phyloP scores from a whole-genome alignment of 2,113 vertebrate genomes.

The Megaleporinus macrocephalus region DNA sequence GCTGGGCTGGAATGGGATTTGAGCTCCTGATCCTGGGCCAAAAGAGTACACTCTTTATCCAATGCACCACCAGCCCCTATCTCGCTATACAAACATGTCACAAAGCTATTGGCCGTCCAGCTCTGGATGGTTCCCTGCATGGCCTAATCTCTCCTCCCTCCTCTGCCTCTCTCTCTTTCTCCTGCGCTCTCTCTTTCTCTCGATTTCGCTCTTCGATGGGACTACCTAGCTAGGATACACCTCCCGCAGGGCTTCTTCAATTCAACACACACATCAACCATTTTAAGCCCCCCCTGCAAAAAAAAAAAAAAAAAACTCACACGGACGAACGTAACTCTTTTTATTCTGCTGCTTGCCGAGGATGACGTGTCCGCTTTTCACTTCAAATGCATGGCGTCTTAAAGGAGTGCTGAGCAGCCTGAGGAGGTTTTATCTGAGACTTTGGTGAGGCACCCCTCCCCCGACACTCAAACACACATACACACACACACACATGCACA shows the following conservation, averaged over 20 bases:
- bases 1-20: background rate
- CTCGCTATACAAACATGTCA: constrained; percentile 28
- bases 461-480: background rate
- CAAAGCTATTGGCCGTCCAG: background rate
- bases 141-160: constrained; percentile 3
- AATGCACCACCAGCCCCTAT: constrained; percentile 15
- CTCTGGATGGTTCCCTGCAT: background rate
- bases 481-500: constrained; percentile 2
- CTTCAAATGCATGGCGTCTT: background rate
- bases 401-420: constrained; percentile 5
- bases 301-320: background rate
- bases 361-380: background rate
- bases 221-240: background rate
- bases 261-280: constrained; percentile 3
- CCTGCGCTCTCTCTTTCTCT: background rate
- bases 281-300: background rate
- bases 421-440: constrained; percentile 10
- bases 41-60: constrained; percentile 10
- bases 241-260: background rate
- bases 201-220: background rate
- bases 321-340: background rate
- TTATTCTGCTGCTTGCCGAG: background rate
- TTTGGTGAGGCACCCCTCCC: background rate
- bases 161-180: background rate
- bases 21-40: constrained; percentile 11